Conservation (phyloP, 2,888 invertebrate genomes). For the Salticus scenicus region DNA sequence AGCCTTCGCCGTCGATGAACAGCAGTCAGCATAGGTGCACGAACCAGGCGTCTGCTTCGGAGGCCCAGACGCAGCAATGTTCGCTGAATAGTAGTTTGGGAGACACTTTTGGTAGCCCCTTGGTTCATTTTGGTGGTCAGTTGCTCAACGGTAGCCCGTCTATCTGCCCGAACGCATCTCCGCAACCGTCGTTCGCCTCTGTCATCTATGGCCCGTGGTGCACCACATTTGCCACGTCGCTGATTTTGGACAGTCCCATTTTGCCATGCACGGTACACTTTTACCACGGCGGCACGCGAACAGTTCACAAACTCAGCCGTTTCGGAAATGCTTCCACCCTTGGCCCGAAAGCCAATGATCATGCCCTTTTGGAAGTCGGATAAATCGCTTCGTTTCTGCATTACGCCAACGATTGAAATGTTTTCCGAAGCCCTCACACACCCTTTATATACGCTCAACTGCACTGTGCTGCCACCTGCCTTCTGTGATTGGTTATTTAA, state of each 20-base stretch:
- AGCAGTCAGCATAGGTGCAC: no score
- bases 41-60: no score
- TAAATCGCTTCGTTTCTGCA: not conserved
- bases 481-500: slow-evolving; percentile 21
- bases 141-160: not conserved
- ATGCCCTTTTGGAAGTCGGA: not conserved
- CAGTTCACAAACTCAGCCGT: not conserved
- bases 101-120: no score
- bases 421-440: not conserved
- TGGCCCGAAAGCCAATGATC: not conserved
- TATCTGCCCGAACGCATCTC: not conserved
- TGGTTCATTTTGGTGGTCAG: no score
- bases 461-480: slow-evolving; percentile 16
- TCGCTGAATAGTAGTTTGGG: no score
- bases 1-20: no score
- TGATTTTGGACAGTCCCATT: not conserved
- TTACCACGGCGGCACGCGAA: not conserved
- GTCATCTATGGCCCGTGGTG: not conserved
- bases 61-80: no score
- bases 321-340: not conserved
- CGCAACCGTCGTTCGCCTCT: not conserved
- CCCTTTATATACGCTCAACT: slow-evolving; percentile 13
- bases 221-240: not conserved
- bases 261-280: not conserved
- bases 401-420: not conserved